Base-by-base conservation (phyloP, 2,113 vertebrate species). In the Riparia riparia region DNA sequence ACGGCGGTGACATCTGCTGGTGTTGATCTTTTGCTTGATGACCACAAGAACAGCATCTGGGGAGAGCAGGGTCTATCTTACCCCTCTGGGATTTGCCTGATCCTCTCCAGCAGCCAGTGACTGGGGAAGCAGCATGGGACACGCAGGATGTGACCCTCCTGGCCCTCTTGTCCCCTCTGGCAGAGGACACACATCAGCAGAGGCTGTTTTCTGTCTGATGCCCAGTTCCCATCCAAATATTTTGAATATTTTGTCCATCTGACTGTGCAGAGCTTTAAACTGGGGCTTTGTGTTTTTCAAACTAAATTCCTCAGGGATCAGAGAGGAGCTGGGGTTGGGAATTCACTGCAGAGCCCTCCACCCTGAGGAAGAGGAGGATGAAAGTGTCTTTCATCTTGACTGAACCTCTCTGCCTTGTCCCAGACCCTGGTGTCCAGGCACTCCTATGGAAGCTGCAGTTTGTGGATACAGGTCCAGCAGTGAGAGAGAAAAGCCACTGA, bases 101-200 rank as follows among this genome's bases (percentile, higher is more conserved):
- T 73, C 69, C 69, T 57, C 7, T 39, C n/a, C 31, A 50, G 83
- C 71, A 93, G 80, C 17, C 3, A 1, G 28, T 37, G 58, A 37
- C 31, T 50, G 0, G 0, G 25, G 72, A 32, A 69, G 54, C 49
- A 73, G 63, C 12, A 0, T 18, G 45, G 41, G 53, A 53, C 53
- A 14, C 1, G 0, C 5, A 14, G 29, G 17, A 26, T 56, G 58
- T 91, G 72, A 50, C 69, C 56, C 47, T 66, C 28, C 19, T 57
- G 25, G 31, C 24, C n/a, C 31, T 74, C n/a, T 7, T 7, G 10
- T 54, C 73, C 85, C 65, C 51, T n/a, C 47, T 15, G 51, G n/a
- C 39, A 45, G 39, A 50, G 53, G 41, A 28, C 28, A 28, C 41
- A 29, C 8, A 10, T 14, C 54, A 34, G 2, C 69, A 65, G 60